Percentiles rank a stretch among this genome's conserved stretches.
phyloP scores from a whole-genome alignment of 2,797 vertebrate species.

The Miopithecus talapoin region DNA sequence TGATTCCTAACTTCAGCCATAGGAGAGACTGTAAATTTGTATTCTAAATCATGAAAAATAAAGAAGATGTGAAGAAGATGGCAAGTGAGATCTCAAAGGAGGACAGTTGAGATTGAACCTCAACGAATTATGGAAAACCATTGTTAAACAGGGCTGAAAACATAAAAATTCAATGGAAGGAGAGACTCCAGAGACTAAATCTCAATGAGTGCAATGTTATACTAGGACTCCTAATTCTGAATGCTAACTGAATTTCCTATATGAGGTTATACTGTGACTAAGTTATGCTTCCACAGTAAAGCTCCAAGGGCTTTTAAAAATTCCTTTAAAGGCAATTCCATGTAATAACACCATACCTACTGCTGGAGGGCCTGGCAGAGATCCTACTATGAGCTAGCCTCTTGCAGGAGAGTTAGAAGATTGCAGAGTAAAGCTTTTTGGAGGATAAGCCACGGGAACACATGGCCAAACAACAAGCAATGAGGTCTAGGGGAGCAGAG shows the following conservation, averaged over 20 bases:
- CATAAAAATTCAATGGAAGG: neutral
- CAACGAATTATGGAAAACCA: neutral
- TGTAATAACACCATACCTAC: neutral
- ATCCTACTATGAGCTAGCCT: neutral
- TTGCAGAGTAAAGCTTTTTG: neutral
- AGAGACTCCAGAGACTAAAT: neutral
- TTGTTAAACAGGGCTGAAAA: neutral
- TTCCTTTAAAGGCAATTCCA: constrained; percentile 23
- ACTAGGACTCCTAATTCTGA: constrained; percentile 9
- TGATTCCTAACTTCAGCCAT: neutral
- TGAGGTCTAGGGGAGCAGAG: neutral
- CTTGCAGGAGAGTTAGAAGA: neutral
- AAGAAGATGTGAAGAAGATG: neutral
- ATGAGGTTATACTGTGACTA: neutral
- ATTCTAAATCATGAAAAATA: neutral
- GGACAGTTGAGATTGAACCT: neutral
- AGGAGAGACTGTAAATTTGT: neutral
- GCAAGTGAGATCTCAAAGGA: neutral
- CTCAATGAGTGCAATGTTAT: neutral
- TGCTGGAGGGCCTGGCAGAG: neutral
- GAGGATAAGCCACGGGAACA: neutral
- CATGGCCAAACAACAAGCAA: neutral
- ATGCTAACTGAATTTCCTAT: constrained; percentile 31
- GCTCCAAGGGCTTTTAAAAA: neutral
- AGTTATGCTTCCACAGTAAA: constrained; percentile 34